A percentile compares a stretch with the other conserved stretches of the same genome.
These are phyloP conservation scores for Periplaneta americana DNA, from an alignment of 1,140 invertebrate genomes.

Conservation along the genomic window DNA sequence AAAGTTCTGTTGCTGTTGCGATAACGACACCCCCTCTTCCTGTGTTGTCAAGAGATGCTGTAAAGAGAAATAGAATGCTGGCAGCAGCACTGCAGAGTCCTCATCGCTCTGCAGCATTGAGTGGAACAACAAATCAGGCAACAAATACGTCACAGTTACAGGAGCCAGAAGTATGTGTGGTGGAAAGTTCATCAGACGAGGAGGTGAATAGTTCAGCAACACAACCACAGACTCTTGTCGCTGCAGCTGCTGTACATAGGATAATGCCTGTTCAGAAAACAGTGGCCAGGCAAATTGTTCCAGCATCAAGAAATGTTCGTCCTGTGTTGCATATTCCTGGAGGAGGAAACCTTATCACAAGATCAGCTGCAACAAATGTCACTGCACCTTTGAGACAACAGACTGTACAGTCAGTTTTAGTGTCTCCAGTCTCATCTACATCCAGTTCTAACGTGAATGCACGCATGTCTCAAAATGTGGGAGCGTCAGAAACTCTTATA, in stretches of 20 bases:
- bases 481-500: slow-evolving; percentile 23
- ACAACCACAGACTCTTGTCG: neutral
- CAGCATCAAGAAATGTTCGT: slow-evolving; percentile 45
- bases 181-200: slow-evolving; percentile 16
- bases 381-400: slow-evolving; percentile 33
- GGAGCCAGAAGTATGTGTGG: slow-evolving; percentile 11
- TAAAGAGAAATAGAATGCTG: neutral
- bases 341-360: slow-evolving; percentile 41
- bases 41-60: neutral
- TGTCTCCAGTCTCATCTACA: slow-evolving; percentile 28
- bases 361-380: slow-evolving; percentile 35
- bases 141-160: neutral
- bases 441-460: neutral
- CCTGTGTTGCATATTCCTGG: slow-evolving; percentile 50
- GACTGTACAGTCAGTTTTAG: slow-evolving; percentile 36
- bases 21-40: neutral
- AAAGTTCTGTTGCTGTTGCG: neutral
- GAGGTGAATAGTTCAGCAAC: slow-evolving; percentile 1
- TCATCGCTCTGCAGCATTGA: neutral
- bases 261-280: slow-evolving; percentile 26
- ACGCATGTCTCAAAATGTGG: slow-evolving; percentile 9
- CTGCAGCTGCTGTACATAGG: slow-evolving; percentile 23
- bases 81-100: slow-evolving; percentile 1
- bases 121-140: neutral
- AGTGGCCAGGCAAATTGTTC: slow-evolving; percentile 35